These are phyloP conservation scores for Nothoprocta pentlandii DNA, from an alignment of 2,113 vertebrate genomes.

Conservation along the genomic window DNA sequence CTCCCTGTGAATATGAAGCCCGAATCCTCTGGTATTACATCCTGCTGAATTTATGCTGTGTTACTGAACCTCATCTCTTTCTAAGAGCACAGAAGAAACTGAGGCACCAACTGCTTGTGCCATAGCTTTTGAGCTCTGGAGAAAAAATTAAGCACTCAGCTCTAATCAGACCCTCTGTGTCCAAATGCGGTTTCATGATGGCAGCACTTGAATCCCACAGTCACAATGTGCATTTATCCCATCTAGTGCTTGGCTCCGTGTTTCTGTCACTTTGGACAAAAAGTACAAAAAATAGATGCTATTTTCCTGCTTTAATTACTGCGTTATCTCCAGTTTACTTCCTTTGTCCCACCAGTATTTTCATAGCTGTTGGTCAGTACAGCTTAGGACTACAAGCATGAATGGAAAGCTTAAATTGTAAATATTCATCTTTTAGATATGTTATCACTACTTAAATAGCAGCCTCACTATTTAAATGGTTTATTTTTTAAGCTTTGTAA, in stretches of 20 bases:
- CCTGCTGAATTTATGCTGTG: not conserved
- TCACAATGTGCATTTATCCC: slow-evolving; percentile 23
- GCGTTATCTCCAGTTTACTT: slow-evolving; percentile 46
- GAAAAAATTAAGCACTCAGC: not conserved
- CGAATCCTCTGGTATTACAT: not conserved
- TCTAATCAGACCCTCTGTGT: not conserved
- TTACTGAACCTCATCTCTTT: not conserved
- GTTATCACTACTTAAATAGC: slow-evolving; percentile 31
- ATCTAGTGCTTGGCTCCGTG: not conserved
- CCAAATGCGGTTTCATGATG: slow-evolving; percentile 28
- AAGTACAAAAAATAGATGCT: slow-evolving; percentile 2
- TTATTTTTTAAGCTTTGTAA: not conserved
- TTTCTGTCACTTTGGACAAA: not conserved
- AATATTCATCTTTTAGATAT: slow-evolving; percentile 60
- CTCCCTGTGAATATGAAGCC: not conserved
- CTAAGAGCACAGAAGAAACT: not conserved
- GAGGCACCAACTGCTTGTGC: not conserved
- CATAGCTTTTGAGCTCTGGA: not conserved
- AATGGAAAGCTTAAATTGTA: slow-evolving; percentile 62
- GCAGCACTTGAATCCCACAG: slow-evolving; percentile 31
- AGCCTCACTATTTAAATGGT: not conserved
- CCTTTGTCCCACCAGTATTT: slow-evolving; percentile 39
- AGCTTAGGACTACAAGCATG: slow-evolving; percentile 47
- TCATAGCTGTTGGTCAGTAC: slow-evolving; percentile 47
- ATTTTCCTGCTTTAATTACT: slow-evolving; percentile 56